Conservation (phyloP, 2,888 invertebrate species). For the Eristalis pertinax region DNA sequence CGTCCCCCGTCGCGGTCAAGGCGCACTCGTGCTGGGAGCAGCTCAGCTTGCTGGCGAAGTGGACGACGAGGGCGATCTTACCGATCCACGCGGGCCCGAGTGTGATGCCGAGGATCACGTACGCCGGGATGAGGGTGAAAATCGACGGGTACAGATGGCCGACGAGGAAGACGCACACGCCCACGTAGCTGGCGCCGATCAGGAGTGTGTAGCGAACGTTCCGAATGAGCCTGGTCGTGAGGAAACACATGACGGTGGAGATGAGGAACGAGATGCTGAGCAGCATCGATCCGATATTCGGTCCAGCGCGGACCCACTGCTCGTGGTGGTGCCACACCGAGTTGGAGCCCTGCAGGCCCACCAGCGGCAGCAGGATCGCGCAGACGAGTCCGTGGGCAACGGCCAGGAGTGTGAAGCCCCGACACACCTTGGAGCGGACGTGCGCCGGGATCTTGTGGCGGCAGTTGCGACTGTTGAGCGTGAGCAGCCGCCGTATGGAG, state of each 20-base stretch:
- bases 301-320: constrained; percentile 80
- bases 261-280: constrained; percentile 85
- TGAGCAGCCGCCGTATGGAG: constrained; percentile 88
- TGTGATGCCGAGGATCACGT: constrained; percentile 83
- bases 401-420: constrained; percentile 78
- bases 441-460: constrained; percentile 80
- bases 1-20: constrained; percentile 74
- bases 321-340: constrained; percentile 81
- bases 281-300: constrained; percentile 84
- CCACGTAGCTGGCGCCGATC: constrained; percentile 82
- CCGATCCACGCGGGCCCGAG: constrained; percentile 81
- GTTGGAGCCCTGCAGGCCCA: constrained; percentile 80
- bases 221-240: constrained; percentile 83
- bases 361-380: constrained; percentile 79
- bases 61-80: constrained; percentile 79
- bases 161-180: constrained; percentile 84
- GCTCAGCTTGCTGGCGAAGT: constrained; percentile 79
- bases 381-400: constrained; percentile 79
- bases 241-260: constrained; percentile 84
- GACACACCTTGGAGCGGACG: constrained; percentile 79
- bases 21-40: constrained; percentile 80
- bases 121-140: constrained; percentile 83
- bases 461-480: constrained; percentile 83
- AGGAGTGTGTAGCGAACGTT: constrained; percentile 82
- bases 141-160: constrained; percentile 84